These are phyloP conservation scores for Myiopsitta monachus DNA, from an alignment of 2,113 vertebrate species.

Conservation along the genomic window DNA sequence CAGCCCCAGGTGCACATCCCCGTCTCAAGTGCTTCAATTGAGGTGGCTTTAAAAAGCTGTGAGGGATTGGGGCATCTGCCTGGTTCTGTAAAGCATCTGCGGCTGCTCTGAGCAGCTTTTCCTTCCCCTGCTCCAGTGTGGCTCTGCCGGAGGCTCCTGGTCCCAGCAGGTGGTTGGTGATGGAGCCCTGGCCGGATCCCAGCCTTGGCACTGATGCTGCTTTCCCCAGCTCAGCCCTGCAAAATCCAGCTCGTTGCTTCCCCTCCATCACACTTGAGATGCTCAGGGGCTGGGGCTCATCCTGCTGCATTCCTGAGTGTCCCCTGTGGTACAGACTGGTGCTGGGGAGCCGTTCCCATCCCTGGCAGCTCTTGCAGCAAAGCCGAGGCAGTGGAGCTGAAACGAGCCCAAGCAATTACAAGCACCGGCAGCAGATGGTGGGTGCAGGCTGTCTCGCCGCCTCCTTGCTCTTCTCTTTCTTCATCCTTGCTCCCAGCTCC, in stretches of 20 bases:
- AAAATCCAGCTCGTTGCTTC: accelerated
- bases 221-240: neutral
- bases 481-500: neutral
- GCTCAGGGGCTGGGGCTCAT: accelerated
- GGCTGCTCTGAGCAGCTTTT: neutral
- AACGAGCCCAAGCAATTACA: neutral
- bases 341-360: neutral
- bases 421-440: constrained; percentile 11
- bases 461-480: neutral
- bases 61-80: neutral
- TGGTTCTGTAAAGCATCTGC: neutral
- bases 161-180: neutral
- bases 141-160: neutral
- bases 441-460: neutral
- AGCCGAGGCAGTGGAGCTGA: neutral
- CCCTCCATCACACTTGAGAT: accelerated
- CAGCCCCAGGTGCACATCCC: neutral
- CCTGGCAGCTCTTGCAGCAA: neutral
- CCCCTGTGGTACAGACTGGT: neutral
- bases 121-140: neutral
- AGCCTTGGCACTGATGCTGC: neutral
- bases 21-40: accelerated
- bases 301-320: neutral
- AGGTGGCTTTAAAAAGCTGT: neutral
- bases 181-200: neutral